Percentiles rank a stretch among this genome's conserved stretches.
Conservation (phyloP, 2,888 invertebrate genomes). For the Drosophila silvestris region DNA sequence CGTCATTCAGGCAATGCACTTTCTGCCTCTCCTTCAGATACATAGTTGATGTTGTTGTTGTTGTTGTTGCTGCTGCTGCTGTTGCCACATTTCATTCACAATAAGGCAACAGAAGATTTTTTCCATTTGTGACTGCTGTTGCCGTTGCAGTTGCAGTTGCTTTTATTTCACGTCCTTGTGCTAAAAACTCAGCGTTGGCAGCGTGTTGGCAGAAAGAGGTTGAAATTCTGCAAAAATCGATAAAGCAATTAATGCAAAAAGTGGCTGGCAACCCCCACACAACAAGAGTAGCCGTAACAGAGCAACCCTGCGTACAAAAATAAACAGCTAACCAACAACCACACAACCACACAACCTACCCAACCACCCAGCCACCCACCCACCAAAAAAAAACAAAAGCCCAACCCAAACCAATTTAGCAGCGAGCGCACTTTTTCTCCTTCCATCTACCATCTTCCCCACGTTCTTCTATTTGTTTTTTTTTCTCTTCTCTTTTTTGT, state of each 20-base stretch:
- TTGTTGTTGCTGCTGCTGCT: conserved; percentile 4
- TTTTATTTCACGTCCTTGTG: conserved; percentile 75
- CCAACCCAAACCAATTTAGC: conserved; percentile 27
- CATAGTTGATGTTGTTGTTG: conserved; percentile 28
- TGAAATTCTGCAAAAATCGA: conserved; percentile 72
- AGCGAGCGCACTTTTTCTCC: conserved; percentile 17
- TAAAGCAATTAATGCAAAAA: conserved; percentile 82
- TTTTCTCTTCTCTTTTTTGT: conserved; percentile 11
- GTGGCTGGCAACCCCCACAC: conserved; percentile 59
- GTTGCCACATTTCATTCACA: conserved; percentile 59
- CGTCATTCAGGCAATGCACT: conserved; percentile 62
- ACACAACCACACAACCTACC: conserved; percentile 17
- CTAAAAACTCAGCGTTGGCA: conserved; percentile 49
- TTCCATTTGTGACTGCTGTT: conserved; percentile 46
- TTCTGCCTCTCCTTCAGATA: conserved; percentile 38
- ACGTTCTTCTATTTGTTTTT: conserved; percentile 12
- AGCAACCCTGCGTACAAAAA: conserved; percentile 67
- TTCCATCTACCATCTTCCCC: neutral
- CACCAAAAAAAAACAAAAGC: conserved; percentile 5
- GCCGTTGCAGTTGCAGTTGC: conserved; percentile 32
- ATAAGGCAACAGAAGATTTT: conserved; percentile 52
- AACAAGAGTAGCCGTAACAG: conserved; percentile 10
- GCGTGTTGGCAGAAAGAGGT: conserved; percentile 25
- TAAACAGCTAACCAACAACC: conserved; percentile 50
- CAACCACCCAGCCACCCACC: conserved; percentile 25